Evolutionary conservation across 1,140 invertebrate genomes (phyloP).

Genomic region (Pollicipes pollicipes): DNA sequence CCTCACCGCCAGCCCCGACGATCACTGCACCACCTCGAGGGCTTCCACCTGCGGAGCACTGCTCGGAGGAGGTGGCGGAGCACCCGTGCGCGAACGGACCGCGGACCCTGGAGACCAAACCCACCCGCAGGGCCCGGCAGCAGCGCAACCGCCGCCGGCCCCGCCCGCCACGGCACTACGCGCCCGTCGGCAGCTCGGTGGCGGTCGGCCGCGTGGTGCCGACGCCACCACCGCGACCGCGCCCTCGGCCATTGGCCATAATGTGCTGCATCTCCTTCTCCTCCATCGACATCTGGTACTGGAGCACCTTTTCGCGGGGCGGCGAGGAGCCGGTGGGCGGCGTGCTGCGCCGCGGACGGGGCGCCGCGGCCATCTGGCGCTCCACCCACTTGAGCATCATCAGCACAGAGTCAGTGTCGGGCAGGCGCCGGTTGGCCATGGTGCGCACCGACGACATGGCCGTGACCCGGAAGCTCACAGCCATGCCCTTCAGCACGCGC

Average conservation of each 20-base stretch:
- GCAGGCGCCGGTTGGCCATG: constrained; percentile 60
- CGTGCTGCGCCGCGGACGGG: not conserved
- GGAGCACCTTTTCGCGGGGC: not conserved
- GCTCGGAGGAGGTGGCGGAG: no score
- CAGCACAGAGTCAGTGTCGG: constrained; percentile 67
- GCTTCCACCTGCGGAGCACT: no score
- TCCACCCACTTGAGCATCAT: constrained; percentile 80
- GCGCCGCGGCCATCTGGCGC: constrained; percentile 42
- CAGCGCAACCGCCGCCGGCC: no score
- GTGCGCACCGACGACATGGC: constrained; percentile 68
- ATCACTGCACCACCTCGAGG: no score
- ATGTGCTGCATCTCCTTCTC: not conserved
- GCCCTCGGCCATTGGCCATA: not conserved
- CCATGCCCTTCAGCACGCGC: constrained; percentile 55
- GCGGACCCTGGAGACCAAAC: no score
- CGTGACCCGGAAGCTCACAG: constrained; percentile 69
- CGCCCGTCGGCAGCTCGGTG: no score
- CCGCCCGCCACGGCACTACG: no score
- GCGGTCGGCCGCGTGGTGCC: no score
- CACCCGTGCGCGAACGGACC: no score
- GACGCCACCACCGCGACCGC: no score
- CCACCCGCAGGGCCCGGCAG: no score
- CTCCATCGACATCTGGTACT: constrained; percentile 3
- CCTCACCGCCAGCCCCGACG: no score
- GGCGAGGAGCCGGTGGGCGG: not conserved